A percentile compares a stretch with the other conserved stretches of the same genome.
phyloP scores from a whole-genome alignment of 2,888 invertebrate genomes.

The Tetropium fuscum region DNA sequence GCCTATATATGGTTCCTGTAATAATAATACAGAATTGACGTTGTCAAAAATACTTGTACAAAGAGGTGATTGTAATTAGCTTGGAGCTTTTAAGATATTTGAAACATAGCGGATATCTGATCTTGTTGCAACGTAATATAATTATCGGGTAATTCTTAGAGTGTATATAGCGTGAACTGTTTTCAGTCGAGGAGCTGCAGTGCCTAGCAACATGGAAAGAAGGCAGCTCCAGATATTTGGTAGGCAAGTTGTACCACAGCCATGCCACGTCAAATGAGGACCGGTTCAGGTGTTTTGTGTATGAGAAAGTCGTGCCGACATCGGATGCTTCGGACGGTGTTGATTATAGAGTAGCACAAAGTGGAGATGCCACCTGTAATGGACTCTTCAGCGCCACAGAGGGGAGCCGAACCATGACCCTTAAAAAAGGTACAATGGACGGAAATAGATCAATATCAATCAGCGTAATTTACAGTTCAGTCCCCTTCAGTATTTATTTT shows the following conservation, averaged over 20 bases:
- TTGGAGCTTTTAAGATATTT: too few relatives aligned
- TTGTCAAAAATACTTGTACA: too few relatives aligned
- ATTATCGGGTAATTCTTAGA: too few relatives aligned
- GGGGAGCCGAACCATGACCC: conserved; percentile 85
- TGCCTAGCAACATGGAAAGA: conserved; percentile 95
- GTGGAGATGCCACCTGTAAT: conserved; percentile 94
- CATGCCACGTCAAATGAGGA: conserved; percentile 93
- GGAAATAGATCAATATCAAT: conserved; percentile 9
- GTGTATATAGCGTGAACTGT: conserved; percentile 6
- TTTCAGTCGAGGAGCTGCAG: conserved; percentile 89
- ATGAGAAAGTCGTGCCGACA: conserved; percentile 79
- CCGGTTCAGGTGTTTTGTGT: conserved; percentile 95
- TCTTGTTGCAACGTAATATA: too few relatives aligned
- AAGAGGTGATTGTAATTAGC: too few relatives aligned
- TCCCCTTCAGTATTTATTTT: conserved; percentile 55
- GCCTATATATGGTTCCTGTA: too few relatives aligned
- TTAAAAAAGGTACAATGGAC: conserved; percentile 74
- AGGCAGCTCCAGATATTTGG: conserved; percentile 90
- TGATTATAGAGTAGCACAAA: conserved; percentile 89
- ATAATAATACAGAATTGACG: too few relatives aligned
- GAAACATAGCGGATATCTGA: too few relatives aligned
- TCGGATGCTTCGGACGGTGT: conserved; percentile 65
- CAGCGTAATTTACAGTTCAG: conserved; percentile 65
- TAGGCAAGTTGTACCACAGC: conserved; percentile 89
- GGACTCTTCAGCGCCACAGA: conserved; percentile 92